phyloP scores from a whole-genome alignment of 2,113 vertebrate species.

The Dicentrarchus labrax region DNA sequence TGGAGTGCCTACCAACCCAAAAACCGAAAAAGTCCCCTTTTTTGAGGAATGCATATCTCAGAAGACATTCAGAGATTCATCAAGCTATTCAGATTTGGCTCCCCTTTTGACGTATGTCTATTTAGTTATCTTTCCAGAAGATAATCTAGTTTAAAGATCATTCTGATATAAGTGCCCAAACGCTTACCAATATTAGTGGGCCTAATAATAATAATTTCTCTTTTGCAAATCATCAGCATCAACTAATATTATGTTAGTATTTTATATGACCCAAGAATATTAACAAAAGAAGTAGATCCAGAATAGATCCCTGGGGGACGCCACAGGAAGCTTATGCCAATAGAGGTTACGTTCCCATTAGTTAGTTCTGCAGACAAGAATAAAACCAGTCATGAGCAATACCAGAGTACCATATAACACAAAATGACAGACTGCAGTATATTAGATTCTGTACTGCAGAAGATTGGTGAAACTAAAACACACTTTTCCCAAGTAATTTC shows the following conservation, averaged over 20 bases:
- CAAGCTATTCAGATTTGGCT: too few relatives aligned
- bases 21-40: too few relatives aligned
- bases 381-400: too few relatives aligned
- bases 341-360: background rate
- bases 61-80: too few relatives aligned
- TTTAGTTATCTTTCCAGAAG: too few relatives aligned
- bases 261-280: background rate
- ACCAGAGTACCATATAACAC: too few relatives aligned
- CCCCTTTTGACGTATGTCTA: too few relatives aligned
- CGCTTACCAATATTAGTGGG: background rate
- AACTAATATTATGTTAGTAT: background rate
- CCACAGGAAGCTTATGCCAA: background rate
- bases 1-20: too few relatives aligned
- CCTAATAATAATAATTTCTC: background rate
- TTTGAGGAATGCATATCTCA: too few relatives aligned
- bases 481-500: background rate
- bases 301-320: slow-evolving; percentile 33
- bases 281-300: slow-evolving; percentile 24
- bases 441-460: background rate
- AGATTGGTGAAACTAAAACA: background rate
- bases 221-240: background rate
- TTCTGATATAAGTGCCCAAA: background rate
- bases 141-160: too few relatives aligned
- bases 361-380: background rate
- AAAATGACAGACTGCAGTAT: background rate